Base-by-base conservation (phyloP, 2,113 vertebrate genomes). In the Recurvirostra avosetta region DNA sequence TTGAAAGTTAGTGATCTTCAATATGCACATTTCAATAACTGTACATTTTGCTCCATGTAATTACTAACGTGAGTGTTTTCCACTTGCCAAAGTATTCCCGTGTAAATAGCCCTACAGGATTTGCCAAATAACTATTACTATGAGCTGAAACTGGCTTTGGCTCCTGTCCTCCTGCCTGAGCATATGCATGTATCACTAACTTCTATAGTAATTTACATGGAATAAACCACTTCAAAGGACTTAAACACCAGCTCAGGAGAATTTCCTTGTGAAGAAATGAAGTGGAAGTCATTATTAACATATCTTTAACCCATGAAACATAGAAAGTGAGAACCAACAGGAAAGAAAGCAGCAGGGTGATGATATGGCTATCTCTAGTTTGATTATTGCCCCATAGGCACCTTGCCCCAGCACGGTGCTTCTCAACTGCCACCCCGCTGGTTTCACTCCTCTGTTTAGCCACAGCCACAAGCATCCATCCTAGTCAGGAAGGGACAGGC, bases 361-460 rank as follows among this genome's bases (percentile, higher is more conserved):
- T 12, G 20, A 2, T 6, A 12, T 0, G 1, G 30, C 38, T 49
- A 27, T 18, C 8, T 32, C 29, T 10, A 7, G 34, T 38, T 50
- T 72, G 3, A 20, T 81, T 70, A 36, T 17, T 63, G 63, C 18
- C n/a, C 74, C 6, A 32, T 2, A 71, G 19, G 56, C 32, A 84
- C 59, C 45, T 32, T n/a, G 45, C 27, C 55, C 29, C 7, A 1
- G 26, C 32, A 36, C 8, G 1, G 34, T 1, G 2, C 80, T 73
- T 81, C 36, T 65, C 61, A 58, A 53, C 41, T 81, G 80, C 66
- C 43, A 66, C 7, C 13, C 5, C 5, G 6, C 58, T 2, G 3
- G 52, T 30, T 72, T 49, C 67, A 20, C 17, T 11, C 52, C 65
- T 52, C 34, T 30, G 6, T 30, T 13, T 16, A 16, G 20, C 11